A percentile compares a stretch with the other conserved stretches of the same genome.
These are phyloP conservation scores for Clanis bilineata DNA, from an alignment of 2,888 invertebrate genomes.

Conservation along the genomic window DNA sequence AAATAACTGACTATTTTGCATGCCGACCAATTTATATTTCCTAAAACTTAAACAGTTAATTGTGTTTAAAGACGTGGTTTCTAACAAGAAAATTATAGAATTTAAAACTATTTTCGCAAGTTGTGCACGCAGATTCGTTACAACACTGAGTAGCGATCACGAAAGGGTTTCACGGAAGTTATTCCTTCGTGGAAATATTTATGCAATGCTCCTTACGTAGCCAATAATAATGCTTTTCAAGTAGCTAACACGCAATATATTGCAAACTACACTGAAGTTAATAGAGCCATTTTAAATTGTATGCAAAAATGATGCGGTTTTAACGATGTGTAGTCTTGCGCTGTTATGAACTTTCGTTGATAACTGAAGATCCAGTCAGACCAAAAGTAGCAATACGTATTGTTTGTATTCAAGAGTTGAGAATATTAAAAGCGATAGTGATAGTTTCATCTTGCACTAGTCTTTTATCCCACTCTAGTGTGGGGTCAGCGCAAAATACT, in stretches of 20 bases:
- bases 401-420: too few species aligned
- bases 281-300: constrained; percentile 11
- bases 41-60: background rate
- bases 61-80: constrained; percentile 1
- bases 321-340: background rate
- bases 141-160: background rate
- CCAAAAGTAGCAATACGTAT: too few species aligned
- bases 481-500: too few species aligned
- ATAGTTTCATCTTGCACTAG: too few species aligned
- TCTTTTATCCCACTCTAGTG: too few species aligned
- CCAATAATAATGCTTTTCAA: constrained; percentile 43
- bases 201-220: constrained; percentile 38
- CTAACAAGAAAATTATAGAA: constrained; percentile 1
- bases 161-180: constrained; percentile 16
- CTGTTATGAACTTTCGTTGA: background rate
- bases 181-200: constrained; percentile 45
- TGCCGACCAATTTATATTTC: background rate
- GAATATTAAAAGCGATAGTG: too few species aligned
- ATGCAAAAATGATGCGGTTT: background rate
- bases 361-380: background rate
- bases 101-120: constrained; percentile 9
- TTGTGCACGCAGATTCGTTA: constrained; percentile 6
- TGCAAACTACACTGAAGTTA: constrained; percentile 1
- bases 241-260: constrained; percentile 17
- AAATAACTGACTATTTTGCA: background rate